A percentile compares a stretch with the other conserved stretches of the same genome.
Evolutionary conservation across 2,113 vertebrate genomes (phyloP).

Genomic region (Tinamus guttatus): DNA sequence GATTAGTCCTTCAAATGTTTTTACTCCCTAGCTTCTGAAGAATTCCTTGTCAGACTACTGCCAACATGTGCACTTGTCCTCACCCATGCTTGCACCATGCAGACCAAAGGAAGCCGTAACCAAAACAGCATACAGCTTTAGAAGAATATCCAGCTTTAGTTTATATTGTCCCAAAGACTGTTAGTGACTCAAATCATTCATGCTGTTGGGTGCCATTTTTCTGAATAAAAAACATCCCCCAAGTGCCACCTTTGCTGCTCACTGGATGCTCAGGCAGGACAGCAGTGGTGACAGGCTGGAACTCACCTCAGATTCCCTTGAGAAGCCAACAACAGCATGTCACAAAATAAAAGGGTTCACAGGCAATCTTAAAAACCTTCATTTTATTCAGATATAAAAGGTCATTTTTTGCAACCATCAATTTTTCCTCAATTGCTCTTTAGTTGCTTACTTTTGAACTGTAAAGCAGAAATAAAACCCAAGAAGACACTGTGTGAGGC

Average conservation of each 20-base stretch:
- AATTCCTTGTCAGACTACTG: background rate
- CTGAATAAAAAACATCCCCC: too few relatives aligned
- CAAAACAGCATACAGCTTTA: background rate
- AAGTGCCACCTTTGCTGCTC: background rate
- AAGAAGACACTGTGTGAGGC: background rate
- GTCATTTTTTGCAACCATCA: background rate
- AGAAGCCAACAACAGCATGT: background rate
- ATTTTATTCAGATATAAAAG: background rate
- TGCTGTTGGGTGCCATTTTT: background rate
- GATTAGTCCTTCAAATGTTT: background rate
- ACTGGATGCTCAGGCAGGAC: too few relatives aligned
- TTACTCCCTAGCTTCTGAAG: background rate
- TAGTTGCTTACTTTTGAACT: background rate
- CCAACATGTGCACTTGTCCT: background rate
- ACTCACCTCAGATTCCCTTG: background rate
- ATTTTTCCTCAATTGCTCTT: background rate
- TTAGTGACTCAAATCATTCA: background rate
- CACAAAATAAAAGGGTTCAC: background rate
- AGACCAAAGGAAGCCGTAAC: background rate
- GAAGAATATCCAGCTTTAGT: background rate
- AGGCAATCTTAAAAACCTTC: background rate
- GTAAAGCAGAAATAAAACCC: background rate
- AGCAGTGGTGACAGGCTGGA: background rate
- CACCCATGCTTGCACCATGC: background rate
- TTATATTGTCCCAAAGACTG: background rate